These are phyloP conservation scores for Patagioenas fasciata DNA, from an alignment of 2,113 vertebrate genomes.

Conservation along the genomic window DNA sequence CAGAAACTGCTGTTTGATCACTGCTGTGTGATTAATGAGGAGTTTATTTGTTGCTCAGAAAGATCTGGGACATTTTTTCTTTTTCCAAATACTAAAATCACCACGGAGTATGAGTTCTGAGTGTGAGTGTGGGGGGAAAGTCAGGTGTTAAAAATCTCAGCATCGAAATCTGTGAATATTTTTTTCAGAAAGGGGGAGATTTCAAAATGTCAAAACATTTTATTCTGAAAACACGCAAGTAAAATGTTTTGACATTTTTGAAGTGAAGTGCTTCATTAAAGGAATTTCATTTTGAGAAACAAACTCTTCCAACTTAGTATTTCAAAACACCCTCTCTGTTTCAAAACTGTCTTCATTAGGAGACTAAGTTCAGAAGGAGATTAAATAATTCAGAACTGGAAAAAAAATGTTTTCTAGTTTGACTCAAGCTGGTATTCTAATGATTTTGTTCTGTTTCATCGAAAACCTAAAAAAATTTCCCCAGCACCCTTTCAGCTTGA, in stretches of 20 bases:
- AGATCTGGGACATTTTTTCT: neutral
- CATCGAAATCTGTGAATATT: neutral
- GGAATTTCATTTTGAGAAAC: neutral
- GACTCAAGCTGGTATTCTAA: neutral
- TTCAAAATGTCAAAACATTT: constrained; percentile 7
- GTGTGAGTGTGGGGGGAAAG: neutral
- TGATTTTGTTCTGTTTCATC: neutral
- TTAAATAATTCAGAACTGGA: neutral
- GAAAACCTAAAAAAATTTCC: neutral
- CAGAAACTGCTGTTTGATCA: neutral
- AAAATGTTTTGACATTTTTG: constrained; percentile 35
- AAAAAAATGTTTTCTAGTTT: neutral
- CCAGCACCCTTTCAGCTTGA: neutral
- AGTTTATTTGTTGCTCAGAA: neutral
- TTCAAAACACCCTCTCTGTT: neutral
- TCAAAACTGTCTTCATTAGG: neutral
- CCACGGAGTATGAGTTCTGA: neutral
- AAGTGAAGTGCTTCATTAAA: neutral
- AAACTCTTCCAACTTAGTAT: neutral
- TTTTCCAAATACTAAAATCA: neutral
- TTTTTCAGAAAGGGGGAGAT: neutral
- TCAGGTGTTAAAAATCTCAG: neutral
- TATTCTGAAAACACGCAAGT: neutral
- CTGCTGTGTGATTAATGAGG: neutral
- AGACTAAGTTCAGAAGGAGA: neutral